phyloP scores from a whole-genome alignment of 2,797 vertebrate species.

The Telmatherina bonti region DNA sequence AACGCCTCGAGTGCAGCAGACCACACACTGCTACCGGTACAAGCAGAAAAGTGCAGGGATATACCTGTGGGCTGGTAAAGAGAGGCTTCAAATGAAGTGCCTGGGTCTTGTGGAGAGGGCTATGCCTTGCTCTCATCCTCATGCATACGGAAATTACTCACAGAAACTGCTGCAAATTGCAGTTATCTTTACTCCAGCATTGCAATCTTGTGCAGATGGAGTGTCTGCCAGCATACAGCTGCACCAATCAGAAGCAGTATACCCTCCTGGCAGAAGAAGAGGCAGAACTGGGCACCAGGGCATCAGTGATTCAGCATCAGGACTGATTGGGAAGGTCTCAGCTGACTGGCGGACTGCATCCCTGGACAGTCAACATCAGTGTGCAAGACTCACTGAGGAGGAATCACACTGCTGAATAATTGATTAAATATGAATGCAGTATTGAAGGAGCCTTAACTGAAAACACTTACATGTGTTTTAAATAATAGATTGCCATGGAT shows the following conservation, averaged over 20 bases:
- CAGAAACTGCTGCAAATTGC: constrained; percentile 78
- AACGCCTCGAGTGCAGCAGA: constrained; percentile 23
- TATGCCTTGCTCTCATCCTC: constrained; percentile 63
- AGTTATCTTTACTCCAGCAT: constrained; percentile 73
- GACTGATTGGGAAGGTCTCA: constrained; percentile 67
- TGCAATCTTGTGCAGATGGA: constrained; percentile 75
- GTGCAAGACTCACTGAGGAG: constrained; percentile 66
- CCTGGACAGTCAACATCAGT: constrained; percentile 55
- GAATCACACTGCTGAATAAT: constrained; percentile 78
- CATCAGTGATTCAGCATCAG: constrained; percentile 54
- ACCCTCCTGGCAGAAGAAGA: constrained; percentile 57
- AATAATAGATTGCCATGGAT: constrained; percentile 80
- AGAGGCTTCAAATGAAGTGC: constrained; percentile 69
- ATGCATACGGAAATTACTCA: constrained; percentile 77
- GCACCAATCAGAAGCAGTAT: constrained; percentile 63
- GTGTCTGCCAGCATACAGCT: constrained; percentile 63
- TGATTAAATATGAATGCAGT: constrained; percentile 76
- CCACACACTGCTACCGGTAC: constrained; percentile 19
- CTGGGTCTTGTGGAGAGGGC: constrained; percentile 58
- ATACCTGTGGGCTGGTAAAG: constrained; percentile 56
- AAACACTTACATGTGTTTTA: constrained; percentile 78
- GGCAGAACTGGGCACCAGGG: constrained; percentile 43
- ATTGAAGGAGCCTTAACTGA: constrained; percentile 78
- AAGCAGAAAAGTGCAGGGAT: constrained; percentile 33
- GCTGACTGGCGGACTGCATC: constrained; percentile 55